A percentile compares a stretch with the other conserved stretches of the same genome.
Conservation (phyloP, 2,113 vertebrate species). For the Mixornis gularis region DNA sequence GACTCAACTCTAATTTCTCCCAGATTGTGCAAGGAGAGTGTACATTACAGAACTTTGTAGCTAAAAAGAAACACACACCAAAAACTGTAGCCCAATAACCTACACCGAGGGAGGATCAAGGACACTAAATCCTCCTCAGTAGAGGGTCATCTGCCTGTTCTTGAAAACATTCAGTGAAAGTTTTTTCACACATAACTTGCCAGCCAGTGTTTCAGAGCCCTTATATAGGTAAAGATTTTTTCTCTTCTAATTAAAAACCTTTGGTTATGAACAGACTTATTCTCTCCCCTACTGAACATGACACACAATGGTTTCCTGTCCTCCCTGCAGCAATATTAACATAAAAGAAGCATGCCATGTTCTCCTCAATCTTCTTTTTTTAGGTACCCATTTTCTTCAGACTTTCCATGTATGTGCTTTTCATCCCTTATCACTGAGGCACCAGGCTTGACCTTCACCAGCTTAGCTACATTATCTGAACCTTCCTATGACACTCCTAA, state of each 20-base stretch:
- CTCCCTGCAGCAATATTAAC: background rate
- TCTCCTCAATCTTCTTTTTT: background rate
- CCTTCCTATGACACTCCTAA: background rate
- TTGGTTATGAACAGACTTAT: background rate
- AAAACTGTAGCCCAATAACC: background rate
- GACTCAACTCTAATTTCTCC: constrained; percentile 42
- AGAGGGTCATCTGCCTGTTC: background rate
- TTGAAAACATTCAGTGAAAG: background rate
- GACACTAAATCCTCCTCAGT: background rate
- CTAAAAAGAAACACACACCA: constrained; percentile 11
- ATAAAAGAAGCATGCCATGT: background rate
- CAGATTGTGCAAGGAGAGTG: background rate
- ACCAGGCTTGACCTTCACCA: background rate
- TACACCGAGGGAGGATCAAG: background rate
- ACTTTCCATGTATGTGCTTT: background rate
- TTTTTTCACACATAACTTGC: background rate
- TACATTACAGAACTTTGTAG: background rate
- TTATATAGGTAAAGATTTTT: background rate
- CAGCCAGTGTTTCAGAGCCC: background rate
- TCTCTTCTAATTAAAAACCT: background rate
- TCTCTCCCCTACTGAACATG: background rate
- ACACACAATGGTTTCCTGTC: background rate
- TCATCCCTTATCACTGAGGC: background rate
- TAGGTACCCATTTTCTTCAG: background rate
- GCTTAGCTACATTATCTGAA: background rate